Percentiles rank a stretch among this genome's conserved stretches.
Conservation (phyloP, 2,888 invertebrate genomes). For the Pammene aurita region DNA sequence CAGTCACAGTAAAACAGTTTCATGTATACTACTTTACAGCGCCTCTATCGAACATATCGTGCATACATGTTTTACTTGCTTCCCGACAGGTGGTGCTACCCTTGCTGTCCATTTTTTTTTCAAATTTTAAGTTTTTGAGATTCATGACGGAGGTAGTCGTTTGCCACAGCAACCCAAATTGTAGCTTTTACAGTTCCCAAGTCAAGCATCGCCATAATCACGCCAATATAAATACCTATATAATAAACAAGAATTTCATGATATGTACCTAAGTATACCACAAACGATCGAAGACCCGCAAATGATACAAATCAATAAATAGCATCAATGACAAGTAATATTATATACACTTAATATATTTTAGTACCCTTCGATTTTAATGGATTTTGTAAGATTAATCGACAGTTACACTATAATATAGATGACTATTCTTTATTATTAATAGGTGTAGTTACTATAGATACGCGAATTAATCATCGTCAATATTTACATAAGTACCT, state of each 20-base stretch:
- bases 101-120: neutral
- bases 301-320: constrained; percentile 79
- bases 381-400: constrained; percentile 74
- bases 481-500: constrained; percentile 79
- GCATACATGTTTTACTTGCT: neutral
- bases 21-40: neutral
- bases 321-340: constrained; percentile 74
- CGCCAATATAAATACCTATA: constrained; percentile 57
- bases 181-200: constrained; percentile 17
- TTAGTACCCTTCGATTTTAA: constrained; percentile 82
- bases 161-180: constrained; percentile 2
- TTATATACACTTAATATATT: constrained; percentile 79
- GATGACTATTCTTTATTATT: constrained; percentile 69
- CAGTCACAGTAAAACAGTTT: too few relatives aligned
- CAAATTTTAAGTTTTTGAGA: too few relatives aligned
- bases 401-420: constrained; percentile 61
- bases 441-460: constrained; percentile 64
- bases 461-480: constrained; percentile 67
- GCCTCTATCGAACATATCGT: neutral
- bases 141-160: constrained; percentile 31
- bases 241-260: constrained; percentile 67
- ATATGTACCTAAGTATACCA: constrained; percentile 82
- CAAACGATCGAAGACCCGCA: constrained; percentile 76
- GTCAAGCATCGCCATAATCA: constrained; percentile 35
- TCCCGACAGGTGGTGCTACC: constrained; percentile 4